Evolutionary conservation across 2,113 vertebrate species (phyloP), one percentile per base, ranked within the genome.

Genomic region (Leptobrachium ailaonicum): DNA sequence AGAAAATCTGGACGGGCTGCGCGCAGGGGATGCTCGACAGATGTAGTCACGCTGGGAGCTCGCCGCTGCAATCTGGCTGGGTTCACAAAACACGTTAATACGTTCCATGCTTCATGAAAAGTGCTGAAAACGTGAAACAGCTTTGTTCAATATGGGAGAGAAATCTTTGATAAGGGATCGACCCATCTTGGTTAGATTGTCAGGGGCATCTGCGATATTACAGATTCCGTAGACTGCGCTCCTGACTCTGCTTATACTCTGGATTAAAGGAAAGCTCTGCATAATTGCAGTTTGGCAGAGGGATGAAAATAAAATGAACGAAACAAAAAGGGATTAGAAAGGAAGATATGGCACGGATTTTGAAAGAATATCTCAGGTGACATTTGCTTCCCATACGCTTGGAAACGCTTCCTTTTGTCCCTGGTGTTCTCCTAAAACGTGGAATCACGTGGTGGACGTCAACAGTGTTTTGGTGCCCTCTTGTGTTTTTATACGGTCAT

Each of bases 21-120:
- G 7, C 44, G n/a, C 7, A 20, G 71, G 41, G 41, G 78, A 73
- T 80, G 71, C 43, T 80, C 2, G 14, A 20, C 78, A 80, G 78
- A 80, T 67, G 63, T 44, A 42, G 66, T 73, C 62, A 60, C 47
- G 54, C 62, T 3, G 47, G n/a, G n/a, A 13, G 79, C 78, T 74
- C 80, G 78, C 86, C 80, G 82, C 87, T 86, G 88, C 83, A 50
- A 86, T 45, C 47, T 69, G 87, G 71, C 66, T 77, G n/a, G 84
- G 84, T 70, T 73, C 77, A 71, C 54, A 86, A 87, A 84, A 82
- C 75, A 40, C 73, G 76, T 75, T 85, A 85, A 90, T 89, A 72
- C 73, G 77, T 90, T 90, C 89, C 87, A 85, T 83, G 84, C 87
- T 86, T 79, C 2, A 64, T 42, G 4, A 73, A 58, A 72, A 56